Percentiles rank a stretch among this genome's conserved stretches.
Conservation (phyloP, 2,888 invertebrate genomes). For the Congeria kusceri region DNA sequence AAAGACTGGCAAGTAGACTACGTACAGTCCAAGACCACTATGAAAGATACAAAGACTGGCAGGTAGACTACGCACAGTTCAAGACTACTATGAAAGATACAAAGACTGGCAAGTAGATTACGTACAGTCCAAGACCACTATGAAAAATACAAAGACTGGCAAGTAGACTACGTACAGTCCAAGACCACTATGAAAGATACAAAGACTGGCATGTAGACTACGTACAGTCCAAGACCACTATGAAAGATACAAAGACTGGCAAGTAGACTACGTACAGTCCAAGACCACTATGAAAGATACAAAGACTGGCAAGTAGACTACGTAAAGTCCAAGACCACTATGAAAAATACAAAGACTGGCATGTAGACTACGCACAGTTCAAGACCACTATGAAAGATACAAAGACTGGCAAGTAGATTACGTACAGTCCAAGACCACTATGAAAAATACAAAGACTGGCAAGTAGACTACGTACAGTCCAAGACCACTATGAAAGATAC, state of each 20-base stretch:
- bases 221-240: constrained; percentile 91
- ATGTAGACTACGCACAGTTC: constrained; percentile 87
- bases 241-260: too few relatives aligned
- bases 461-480: constrained; percentile 87
- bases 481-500: too few relatives aligned
- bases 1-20: constrained; percentile 16
- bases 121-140: constrained; percentile 91
- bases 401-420: constrained; percentile 16
- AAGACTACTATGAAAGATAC: too few relatives aligned
- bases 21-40: constrained; percentile 91
- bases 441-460: too few relatives aligned
- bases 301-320: constrained; percentile 16
- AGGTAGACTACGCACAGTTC: constrained; percentile 87
- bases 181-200: too few relatives aligned
- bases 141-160: too few relatives aligned
- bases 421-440: constrained; percentile 91
- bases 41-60: too few relatives aligned
- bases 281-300: too few relatives aligned
- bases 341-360: too few relatives aligned
- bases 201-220: constrained; percentile 15
- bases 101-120: constrained; percentile 16
- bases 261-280: constrained; percentile 87
- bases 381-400: too few relatives aligned
- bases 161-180: constrained; percentile 87
- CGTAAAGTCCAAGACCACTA: constrained; percentile 91